Conservation (phyloP, 2,888 invertebrate species). For the Mycalesis mineus region DNA sequence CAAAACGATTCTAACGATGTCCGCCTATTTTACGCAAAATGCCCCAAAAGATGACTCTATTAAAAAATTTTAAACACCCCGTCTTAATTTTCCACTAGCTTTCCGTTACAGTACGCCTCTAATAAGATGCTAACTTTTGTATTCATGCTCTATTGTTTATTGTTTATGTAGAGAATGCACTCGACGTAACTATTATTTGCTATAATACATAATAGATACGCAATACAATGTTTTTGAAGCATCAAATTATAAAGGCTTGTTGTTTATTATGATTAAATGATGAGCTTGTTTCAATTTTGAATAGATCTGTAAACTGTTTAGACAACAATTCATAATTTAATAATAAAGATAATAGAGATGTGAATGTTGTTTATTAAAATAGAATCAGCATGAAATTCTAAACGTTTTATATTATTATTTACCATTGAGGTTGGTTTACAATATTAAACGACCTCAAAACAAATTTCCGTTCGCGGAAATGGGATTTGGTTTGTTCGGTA, state of each 20-base stretch:
- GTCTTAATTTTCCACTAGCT: neutral
- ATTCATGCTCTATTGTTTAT: slow-evolving; percentile 14
- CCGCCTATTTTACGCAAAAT: too few species aligned
- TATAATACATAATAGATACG: neutral
- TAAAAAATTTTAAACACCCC: too few species aligned
- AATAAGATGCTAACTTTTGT: slow-evolving; percentile 18
- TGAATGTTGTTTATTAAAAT: neutral
- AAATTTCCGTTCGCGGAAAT: too few species aligned
- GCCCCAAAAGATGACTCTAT: too few species aligned
- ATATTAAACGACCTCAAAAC: too few species aligned
- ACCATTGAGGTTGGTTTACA: too few species aligned
- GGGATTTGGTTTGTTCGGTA: too few species aligned
- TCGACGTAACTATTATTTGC: neutral
- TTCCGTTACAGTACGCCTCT: neutral
- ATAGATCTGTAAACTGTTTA: neutral
- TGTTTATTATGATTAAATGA: neutral
- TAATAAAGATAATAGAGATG: neutral
- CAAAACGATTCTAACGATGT: too few species aligned
- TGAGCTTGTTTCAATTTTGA: neutral
- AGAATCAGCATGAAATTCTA: too few species aligned
- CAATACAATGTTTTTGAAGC: neutral
- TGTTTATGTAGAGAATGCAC: slow-evolving; percentile 1
- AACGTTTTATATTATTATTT: too few species aligned
- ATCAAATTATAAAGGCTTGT: neutral
- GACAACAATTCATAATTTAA: neutral